Percentiles rank a stretch among this genome's conserved stretches.
Conservation (phyloP, 2,113 vertebrate genomes). For the Neogale vison region DNA sequence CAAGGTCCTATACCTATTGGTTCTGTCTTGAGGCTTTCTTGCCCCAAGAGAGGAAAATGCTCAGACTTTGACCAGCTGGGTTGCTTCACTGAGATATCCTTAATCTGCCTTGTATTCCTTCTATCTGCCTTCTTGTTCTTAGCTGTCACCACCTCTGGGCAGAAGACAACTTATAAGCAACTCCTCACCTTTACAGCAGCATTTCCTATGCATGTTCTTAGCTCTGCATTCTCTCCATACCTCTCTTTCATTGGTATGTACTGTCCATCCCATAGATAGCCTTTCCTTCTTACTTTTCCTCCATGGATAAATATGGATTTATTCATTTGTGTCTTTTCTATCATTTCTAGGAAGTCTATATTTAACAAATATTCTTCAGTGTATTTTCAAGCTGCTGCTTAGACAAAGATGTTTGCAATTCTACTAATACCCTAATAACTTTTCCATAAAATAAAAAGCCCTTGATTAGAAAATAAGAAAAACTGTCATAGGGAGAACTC, state of each 20-base stretch:
- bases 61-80: neutral
- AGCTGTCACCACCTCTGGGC: neutral
- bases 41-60: neutral
- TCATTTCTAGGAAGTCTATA: neutral
- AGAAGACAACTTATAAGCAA: neutral
- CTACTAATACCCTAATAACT: neutral
- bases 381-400: neutral
- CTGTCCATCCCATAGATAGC: neutral
- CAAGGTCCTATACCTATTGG: neutral
- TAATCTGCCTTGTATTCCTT: neutral
- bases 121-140: neutral
- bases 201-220: neutral
- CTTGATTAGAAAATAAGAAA: neutral
- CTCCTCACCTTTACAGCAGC: neutral
- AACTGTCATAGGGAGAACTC: neutral
- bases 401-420: neutral
- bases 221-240: neutral
- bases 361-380: neutral
- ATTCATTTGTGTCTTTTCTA: neutral
- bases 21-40: neutral
- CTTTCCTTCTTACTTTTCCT: neutral
- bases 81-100: neutral
- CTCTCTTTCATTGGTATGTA: neutral
- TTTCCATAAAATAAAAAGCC: conserved; percentile 10
- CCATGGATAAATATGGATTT: neutral